Evolutionary conservation across 2,888 invertebrate genomes (phyloP).

Genomic region (Deilephila elpenor): DNA sequence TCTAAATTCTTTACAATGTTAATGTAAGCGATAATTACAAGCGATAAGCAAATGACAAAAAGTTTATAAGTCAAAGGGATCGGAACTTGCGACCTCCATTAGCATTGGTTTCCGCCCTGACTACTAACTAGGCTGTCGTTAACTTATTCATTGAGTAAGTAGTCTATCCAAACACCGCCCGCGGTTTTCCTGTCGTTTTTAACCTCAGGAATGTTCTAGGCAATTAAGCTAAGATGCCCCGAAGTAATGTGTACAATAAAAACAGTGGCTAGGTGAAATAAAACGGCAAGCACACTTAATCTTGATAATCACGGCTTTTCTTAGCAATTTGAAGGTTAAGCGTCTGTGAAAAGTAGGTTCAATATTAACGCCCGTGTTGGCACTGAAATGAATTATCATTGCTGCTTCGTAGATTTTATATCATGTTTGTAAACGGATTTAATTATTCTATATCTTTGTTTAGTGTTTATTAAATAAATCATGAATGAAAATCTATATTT

Average conservation of each 20-base stretch:
- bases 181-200: neutral
- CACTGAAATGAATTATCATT: neutral
- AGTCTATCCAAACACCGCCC: neutral
- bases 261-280: neutral
- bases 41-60: no score
- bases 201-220: neutral
- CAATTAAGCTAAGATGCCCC: neutral
- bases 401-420: neutral
- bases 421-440: neutral
- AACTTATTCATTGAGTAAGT: neutral
- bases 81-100: no score
- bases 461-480: no score
- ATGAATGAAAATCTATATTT: no score
- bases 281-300: slow-evolving; percentile 11
- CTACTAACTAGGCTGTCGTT: no score
- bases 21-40: no score
- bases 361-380: slow-evolving; percentile 7
- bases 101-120: no score
- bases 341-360: slow-evolving; percentile 14
- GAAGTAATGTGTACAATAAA: neutral
- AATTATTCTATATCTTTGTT: neutral
- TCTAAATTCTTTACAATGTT: no score
- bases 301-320: slow-evolving; percentile 17
- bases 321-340: slow-evolving; percentile 19
- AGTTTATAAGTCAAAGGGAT: no score